These are phyloP conservation scores for Drosophila repleta DNA, from an alignment of 1,140 invertebrate species.

Conservation along the genomic window DNA sequence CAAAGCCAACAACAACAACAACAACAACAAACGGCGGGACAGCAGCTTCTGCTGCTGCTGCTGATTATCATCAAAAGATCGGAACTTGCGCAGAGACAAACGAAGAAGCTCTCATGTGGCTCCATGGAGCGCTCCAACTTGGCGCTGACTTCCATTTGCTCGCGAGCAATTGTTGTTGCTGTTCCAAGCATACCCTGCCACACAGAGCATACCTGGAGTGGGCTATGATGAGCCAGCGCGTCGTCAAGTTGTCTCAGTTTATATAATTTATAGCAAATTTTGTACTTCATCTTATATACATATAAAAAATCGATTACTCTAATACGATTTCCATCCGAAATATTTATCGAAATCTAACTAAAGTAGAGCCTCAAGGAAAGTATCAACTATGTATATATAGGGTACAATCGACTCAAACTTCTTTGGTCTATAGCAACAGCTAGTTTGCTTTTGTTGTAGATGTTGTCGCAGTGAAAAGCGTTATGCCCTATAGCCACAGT, in stretches of 20 bases:
- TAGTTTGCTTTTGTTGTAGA: background rate
- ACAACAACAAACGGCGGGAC: conserved; percentile 27
- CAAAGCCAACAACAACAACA: conserved; percentile 50
- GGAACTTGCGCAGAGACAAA: conserved; percentile 74
- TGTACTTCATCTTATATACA: too few species aligned
- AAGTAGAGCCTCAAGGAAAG: too few species aligned
- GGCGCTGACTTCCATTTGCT: conserved; percentile 30
- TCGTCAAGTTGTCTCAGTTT: too few species aligned
- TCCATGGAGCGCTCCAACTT: conserved; percentile 42
- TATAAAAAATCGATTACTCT: too few species aligned
- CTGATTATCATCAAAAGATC: conserved; percentile 81
- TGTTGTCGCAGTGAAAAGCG: conserved; percentile 29
- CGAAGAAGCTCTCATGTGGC: conserved; percentile 70
- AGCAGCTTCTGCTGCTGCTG: conserved; percentile 42
- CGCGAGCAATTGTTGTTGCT: conserved; percentile 26
- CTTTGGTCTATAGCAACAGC: background rate
- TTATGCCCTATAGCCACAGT: conserved; percentile 50
- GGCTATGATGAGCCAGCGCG: background rate
- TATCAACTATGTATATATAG: background rate
- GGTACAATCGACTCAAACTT: background rate
- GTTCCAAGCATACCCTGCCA: conserved; percentile 23
- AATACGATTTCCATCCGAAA: too few species aligned
- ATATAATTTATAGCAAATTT: too few species aligned
- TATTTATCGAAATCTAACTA: too few species aligned
- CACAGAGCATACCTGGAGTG: background rate